These are phyloP conservation scores for Henricia sp. DNA, from an alignment of 53 echinoderm and acorn worm species.

Conservation along the genomic window DNA sequence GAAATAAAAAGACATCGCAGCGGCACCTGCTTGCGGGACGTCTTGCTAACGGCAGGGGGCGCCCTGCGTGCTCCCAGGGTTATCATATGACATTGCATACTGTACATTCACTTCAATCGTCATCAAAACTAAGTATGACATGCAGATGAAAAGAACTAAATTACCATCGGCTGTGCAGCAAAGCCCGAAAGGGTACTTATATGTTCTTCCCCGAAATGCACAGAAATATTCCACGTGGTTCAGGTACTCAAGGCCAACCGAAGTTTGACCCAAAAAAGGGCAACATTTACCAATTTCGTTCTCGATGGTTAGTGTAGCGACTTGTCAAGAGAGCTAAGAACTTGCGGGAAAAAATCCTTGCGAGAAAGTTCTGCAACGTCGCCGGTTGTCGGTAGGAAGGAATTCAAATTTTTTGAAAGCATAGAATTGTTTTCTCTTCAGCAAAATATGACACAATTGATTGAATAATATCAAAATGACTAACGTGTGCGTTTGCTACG, in stretches of 20 bases:
- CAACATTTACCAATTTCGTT: too few species aligned
- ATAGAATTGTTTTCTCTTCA: too few species aligned
- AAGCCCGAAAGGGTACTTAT: background rate
- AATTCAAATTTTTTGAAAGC: too few species aligned
- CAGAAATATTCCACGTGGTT: background rate
- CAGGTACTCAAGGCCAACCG: background rate
- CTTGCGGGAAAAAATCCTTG: too few species aligned
- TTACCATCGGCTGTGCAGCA: background rate
- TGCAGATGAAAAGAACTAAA: background rate
- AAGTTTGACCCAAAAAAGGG: too few species aligned
- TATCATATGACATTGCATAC: background rate
- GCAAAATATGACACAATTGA: too few species aligned
- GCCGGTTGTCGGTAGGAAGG: too few species aligned
- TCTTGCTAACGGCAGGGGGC: conserved; percentile 2
- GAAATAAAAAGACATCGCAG: background rate
- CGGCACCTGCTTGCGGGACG: conserved; percentile 28
- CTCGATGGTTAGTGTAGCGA: too few species aligned
- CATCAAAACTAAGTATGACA: background rate
- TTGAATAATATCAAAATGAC: too few species aligned
- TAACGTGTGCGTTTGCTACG: too few species aligned
- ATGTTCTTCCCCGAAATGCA: background rate
- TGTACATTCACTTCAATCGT: conserved; percentile 6
- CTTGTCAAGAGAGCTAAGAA: too few species aligned
- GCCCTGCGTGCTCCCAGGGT: background rate
- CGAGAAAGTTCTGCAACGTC: too few species aligned